A percentile compares a stretch with the other conserved stretches of the same genome.
phyloP scores from a whole-genome alignment of 2,113 vertebrate species.

The Alces alces region DNA sequence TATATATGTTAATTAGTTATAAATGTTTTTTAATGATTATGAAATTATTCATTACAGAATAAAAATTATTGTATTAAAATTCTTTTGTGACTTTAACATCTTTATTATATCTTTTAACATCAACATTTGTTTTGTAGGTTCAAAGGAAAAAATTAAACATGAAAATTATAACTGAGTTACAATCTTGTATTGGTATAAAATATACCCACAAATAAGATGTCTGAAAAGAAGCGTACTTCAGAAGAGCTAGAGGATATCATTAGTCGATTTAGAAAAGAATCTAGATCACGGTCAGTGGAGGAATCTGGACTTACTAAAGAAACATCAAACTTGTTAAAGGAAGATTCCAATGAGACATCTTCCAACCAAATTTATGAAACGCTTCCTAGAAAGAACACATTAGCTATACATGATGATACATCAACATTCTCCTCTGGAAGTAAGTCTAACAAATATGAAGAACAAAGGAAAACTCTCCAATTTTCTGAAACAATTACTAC shows the following conservation, averaged over 20 bases:
- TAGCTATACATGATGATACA: background rate
- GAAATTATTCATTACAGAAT: background rate
- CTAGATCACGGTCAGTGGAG: background rate
- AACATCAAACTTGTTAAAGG: background rate
- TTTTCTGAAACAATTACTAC: background rate
- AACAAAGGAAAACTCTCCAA: background rate
- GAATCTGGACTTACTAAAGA: background rate
- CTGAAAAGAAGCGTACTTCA: conserved; percentile 27
- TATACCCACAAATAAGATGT: conserved; percentile 18
- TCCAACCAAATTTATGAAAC: background rate
- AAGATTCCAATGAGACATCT: background rate
- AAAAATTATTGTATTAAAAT: background rate
- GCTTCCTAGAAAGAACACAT: background rate
- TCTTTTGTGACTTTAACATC: background rate
- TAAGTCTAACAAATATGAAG: background rate
- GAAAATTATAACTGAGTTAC: conserved; percentile 33
- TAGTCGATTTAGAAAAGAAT: background rate
- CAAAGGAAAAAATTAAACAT: conserved; percentile 23
- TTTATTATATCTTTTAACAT: conserved; percentile 28
- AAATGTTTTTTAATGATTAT: conserved; percentile 1
- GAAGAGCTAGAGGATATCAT: conserved; percentile 39
- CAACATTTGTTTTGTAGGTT: conserved; percentile 50
- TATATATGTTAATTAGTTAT: background rate
- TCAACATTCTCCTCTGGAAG: background rate
- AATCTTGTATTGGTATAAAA: background rate